phyloP scores from a whole-genome alignment of 1,140 invertebrate species.

The Caligus rogercresseyi region DNA sequence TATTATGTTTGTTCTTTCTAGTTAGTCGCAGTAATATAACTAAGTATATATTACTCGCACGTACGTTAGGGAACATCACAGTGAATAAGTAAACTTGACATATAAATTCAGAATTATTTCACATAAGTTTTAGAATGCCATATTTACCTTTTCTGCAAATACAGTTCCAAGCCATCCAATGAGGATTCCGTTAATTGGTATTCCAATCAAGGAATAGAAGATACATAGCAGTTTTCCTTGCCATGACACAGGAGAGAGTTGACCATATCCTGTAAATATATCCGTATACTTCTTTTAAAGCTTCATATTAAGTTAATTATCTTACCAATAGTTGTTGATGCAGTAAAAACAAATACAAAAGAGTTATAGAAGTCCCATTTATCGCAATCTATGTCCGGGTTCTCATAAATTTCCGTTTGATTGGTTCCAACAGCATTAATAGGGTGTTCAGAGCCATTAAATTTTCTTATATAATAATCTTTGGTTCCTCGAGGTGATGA shows the following conservation, averaged over 20 bases:
- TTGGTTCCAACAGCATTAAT: neutral
- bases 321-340: constrained; percentile 13
- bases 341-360: constrained; percentile 13
- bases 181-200: constrained; percentile 77
- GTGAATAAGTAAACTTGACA: too few species aligned
- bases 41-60: too few species aligned
- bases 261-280: constrained; percentile 59
- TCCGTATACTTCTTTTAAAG: neutral
- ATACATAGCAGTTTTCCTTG: constrained; percentile 70
- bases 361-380: constrained; percentile 19
- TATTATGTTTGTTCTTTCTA: too few species aligned
- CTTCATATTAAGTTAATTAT: neutral
- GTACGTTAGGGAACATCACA: too few species aligned
- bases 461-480: neutral
- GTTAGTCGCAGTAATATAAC: too few species aligned
- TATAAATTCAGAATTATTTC: too few species aligned
- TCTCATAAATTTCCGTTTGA: neutral
- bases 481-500: neutral
- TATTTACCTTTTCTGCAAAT: constrained; percentile 24
- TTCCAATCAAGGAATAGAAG: constrained; percentile 83
- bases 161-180: constrained; percentile 26
- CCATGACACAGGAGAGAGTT: constrained; percentile 66
- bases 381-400: neutral
- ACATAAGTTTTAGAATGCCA: neutral
- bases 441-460: neutral